These are phyloP conservation scores for Percopsis transmontana DNA, from an alignment of 2,113 vertebrate genomes.

Conservation along the genomic window DNA sequence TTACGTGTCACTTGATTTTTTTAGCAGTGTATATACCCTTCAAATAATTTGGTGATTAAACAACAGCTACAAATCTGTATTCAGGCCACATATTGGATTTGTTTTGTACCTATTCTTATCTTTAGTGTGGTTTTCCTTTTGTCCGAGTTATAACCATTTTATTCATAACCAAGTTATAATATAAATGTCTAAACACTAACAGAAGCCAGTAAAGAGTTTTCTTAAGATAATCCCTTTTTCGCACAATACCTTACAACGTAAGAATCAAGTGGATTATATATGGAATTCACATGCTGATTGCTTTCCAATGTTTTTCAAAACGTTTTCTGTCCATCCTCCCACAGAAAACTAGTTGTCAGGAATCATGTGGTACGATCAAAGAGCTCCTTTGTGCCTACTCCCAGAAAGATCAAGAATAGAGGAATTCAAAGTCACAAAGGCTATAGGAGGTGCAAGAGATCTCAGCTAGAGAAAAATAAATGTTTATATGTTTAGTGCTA, in stretches of 20 bases:
- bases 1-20: too few species aligned
- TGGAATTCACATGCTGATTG: conserved; percentile 12
- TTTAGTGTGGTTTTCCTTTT: too few species aligned
- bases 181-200: conserved; percentile 6
- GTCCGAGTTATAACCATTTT: too few species aligned
- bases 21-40: too few species aligned
- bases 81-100: too few species aligned
- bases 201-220: conserved; percentile 27
- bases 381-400: conserved; percentile 17
- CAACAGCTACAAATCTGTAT: too few species aligned
- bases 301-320: conserved; percentile 1
- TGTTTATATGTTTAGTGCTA: neutral
- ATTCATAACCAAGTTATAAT: too few species aligned
- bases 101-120: too few species aligned
- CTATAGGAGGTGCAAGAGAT: conserved; percentile 20
- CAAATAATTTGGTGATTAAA: too few species aligned
- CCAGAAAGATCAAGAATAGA: neutral
- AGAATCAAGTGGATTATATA: conserved; percentile 3
- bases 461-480: too few species aligned
- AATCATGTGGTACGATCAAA: conserved; percentile 32
- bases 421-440: conserved; percentile 44
- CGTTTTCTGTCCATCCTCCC: conserved; percentile 9
- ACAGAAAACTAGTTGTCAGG: conserved; percentile 8
- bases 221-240: conserved; percentile 40
- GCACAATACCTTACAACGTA: conserved; percentile 24